Conservation (phyloP, 2,888 invertebrate genomes). For the Neoscelio sp. region DNA sequence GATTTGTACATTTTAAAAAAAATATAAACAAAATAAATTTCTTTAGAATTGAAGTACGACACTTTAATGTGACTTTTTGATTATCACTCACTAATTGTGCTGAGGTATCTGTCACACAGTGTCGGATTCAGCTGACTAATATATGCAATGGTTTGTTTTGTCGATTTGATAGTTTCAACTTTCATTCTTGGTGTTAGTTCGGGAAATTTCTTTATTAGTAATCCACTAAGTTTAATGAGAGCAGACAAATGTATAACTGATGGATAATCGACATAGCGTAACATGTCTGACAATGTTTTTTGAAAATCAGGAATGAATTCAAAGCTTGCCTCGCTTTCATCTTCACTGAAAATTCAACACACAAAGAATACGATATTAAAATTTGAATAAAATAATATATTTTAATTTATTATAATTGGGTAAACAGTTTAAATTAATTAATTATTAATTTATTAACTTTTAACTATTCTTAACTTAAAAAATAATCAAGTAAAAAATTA, state of each 20-base stretch:
- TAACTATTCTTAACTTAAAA: too few species aligned
- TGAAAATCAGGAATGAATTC: slow-evolving; percentile 84
- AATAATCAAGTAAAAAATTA: slow-evolving; percentile 7
- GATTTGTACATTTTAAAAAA: too few species aligned
- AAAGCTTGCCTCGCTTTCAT: slow-evolving; percentile 77
- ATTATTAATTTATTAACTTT: too few species aligned
- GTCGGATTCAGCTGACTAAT: slow-evolving; percentile 79
- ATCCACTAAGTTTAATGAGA: slow-evolving; percentile 83
- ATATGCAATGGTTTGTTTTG: slow-evolving; percentile 82
- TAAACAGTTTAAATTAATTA: too few species aligned
- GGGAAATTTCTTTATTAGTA: slow-evolving; percentile 84
- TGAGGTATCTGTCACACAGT: slow-evolving; percentile 83
- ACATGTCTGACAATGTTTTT: slow-evolving; percentile 84
- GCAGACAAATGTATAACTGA: slow-evolving; percentile 82
- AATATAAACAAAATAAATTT: too few species aligned
- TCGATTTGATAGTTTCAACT: slow-evolving; percentile 79
- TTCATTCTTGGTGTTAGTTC: slow-evolving; percentile 83
- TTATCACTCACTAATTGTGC: slow-evolving; percentile 82
- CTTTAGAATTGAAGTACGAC: too few species aligned
- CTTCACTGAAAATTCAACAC: slow-evolving; percentile 81
- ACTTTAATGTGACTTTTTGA: too few species aligned
- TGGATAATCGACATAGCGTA: slow-evolving; percentile 80
- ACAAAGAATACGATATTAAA: slow-evolving; percentile 1
- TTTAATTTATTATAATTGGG: too few species aligned
- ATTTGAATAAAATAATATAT: too few species aligned